These are phyloP conservation scores for Batillaria attramentaria DNA, from an alignment of 1,140 invertebrate species.

Conservation along the genomic window DNA sequence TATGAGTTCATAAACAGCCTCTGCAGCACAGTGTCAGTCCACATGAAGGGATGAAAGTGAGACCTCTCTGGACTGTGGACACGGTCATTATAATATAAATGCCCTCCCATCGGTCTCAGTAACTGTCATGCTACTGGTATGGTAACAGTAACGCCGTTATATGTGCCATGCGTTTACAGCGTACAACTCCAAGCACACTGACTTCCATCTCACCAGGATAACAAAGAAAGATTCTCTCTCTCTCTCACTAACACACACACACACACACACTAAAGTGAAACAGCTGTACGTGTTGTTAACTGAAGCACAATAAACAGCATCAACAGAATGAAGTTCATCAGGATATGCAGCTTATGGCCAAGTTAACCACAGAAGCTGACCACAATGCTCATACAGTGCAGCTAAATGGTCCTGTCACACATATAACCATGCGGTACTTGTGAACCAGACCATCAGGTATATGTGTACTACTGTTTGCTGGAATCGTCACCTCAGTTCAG, in stretches of 20 bases:
- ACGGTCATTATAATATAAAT: too few relatives aligned
- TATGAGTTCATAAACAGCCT: too few relatives aligned
- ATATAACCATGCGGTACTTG: background rate
- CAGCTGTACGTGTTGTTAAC: background rate
- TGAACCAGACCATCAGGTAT: background rate
- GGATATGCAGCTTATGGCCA: background rate
- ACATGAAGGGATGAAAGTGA: too few relatives aligned
- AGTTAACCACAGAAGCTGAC: background rate
- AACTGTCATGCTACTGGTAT: too few relatives aligned
- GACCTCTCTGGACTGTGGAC: too few relatives aligned
- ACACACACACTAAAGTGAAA: background rate
- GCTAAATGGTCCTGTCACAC: too few relatives aligned
- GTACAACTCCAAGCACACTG: too few relatives aligned
- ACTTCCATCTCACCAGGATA: too few relatives aligned
- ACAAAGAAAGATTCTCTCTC: background rate
- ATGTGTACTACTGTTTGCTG: background rate
- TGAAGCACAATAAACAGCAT: background rate
- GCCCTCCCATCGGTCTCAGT: too few relatives aligned
- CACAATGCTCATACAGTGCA: too few relatives aligned
- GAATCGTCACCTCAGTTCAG: background rate
- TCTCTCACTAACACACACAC: background rate
- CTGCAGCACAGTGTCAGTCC: too few relatives aligned
- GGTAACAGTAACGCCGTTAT: background rate
- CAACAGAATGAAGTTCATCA: background rate
- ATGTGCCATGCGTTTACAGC: background rate